Evolutionary conservation across 2,113 vertebrate genomes (phyloP).

Genomic region (Siniperca chuatsi): DNA sequence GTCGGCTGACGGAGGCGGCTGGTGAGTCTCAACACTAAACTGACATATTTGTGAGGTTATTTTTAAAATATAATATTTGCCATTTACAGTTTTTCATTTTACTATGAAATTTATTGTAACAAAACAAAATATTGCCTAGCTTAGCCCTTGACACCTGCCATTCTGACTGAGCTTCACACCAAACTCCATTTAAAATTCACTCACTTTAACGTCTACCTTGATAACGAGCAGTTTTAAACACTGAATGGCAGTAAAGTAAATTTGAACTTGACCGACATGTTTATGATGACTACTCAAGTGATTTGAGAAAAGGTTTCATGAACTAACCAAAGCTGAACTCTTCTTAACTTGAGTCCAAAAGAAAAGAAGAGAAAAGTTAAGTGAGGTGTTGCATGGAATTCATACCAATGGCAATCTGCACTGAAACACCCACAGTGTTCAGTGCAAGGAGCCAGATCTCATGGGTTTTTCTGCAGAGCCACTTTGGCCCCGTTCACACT

Average conservation of each 20-base stretch:
- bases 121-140: too few species aligned
- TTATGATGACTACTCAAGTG: background rate
- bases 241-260: background rate
- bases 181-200: background rate
- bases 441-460: too few species aligned
- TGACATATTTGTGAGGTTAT: accelerated
- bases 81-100: too few species aligned
- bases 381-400: background rate
- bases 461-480: too few species aligned
- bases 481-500: too few species aligned
- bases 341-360: background rate
- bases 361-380: background rate
- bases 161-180: background rate
- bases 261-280: background rate
- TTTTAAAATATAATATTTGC: background rate
- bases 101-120: accelerated
- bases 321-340: background rate
- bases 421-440: too few species aligned
- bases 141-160: background rate
- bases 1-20: slow-evolving; percentile 53
- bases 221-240: background rate
- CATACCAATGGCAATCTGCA: background rate
- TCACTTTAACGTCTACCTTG: background rate
- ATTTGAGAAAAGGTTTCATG: background rate
- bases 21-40: slow-evolving; percentile 47